These are phyloP conservation scores for Benthosema pterotum DNA, from an alignment of 2,797 vertebrate species.

Conservation along the genomic window DNA sequence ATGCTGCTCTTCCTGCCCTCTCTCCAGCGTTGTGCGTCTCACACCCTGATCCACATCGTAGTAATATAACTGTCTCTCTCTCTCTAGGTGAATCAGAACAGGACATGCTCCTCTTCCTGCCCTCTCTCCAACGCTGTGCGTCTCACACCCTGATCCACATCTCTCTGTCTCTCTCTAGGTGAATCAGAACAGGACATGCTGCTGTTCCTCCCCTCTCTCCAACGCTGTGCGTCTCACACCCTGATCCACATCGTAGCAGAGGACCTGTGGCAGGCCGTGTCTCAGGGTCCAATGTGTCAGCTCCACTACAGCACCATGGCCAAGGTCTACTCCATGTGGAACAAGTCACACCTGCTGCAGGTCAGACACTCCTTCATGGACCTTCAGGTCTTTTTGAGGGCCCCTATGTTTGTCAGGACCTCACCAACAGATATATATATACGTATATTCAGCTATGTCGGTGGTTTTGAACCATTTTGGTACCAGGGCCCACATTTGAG, in stretches of 20 bases:
- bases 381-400: no score
- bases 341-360: slow-evolving; percentile 70
- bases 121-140: slow-evolving; percentile 72
- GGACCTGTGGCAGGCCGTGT: slow-evolving; percentile 76
- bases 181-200: slow-evolving; percentile 73
- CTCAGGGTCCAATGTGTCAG: slow-evolving; percentile 72
- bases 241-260: slow-evolving; percentile 72
- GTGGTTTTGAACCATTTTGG: no score
- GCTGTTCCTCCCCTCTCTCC: slow-evolving; percentile 70
- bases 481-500: no score
- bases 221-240: slow-evolving; percentile 75
- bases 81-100: slow-evolving; percentile 60
- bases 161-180: neutral
- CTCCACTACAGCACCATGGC: slow-evolving; percentile 72
- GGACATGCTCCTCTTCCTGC: slow-evolving; percentile 74
- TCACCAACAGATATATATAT: no score
- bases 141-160: slow-evolving; percentile 76
- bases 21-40: no score
- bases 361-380: no score
- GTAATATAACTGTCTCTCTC: no score
- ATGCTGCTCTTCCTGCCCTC: no score
- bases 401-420: no score
- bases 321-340: slow-evolving; percentile 75
- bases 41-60: no score
- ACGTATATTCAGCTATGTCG: no score